These are phyloP conservation scores for Nemotelus nigrinus DNA, from an alignment of 2,888 invertebrate genomes.

Conservation along the genomic window DNA sequence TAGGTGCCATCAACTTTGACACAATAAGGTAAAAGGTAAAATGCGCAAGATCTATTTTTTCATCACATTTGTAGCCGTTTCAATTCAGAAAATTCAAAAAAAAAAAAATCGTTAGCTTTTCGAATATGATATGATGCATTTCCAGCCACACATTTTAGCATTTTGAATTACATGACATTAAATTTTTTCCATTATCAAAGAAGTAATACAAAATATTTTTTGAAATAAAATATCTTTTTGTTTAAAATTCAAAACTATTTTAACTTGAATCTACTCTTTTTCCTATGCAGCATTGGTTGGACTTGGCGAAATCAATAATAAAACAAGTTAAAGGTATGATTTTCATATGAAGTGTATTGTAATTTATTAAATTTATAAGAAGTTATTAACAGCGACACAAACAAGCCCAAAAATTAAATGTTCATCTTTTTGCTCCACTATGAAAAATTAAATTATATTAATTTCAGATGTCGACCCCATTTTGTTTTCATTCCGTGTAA, in stretches of 20 bases:
- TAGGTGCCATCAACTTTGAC: too few relatives aligned
- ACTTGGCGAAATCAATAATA: constrained; percentile 86
- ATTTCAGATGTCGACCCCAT: constrained; percentile 87
- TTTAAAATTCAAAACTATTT: background rate
- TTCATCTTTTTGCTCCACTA: background rate
- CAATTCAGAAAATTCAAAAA: too few relatives aligned
- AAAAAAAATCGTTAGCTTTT: too few relatives aligned
- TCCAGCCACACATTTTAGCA: too few relatives aligned
- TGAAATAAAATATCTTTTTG: too few relatives aligned
- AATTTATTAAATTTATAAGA: constrained; percentile 21
- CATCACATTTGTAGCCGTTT: too few relatives aligned
- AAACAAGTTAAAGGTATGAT: constrained; percentile 88
- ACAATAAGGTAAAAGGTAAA: too few relatives aligned
- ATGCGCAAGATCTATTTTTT: too few relatives aligned
- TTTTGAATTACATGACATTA: too few relatives aligned
- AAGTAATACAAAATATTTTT: too few relatives aligned
- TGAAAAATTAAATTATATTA: background rate
- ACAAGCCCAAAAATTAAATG: background rate
- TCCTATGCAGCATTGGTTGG: constrained; percentile 88
- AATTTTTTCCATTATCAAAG: too few relatives aligned
- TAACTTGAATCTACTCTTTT: background rate
- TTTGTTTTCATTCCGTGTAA: constrained; percentile 94
- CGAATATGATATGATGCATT: too few relatives aligned
- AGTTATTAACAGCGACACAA: background rate
- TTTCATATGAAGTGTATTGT: constrained; percentile 54